phyloP scores from a whole-genome alignment of 2,797 vertebrate genomes.

The Darevskia mixta region DNA sequence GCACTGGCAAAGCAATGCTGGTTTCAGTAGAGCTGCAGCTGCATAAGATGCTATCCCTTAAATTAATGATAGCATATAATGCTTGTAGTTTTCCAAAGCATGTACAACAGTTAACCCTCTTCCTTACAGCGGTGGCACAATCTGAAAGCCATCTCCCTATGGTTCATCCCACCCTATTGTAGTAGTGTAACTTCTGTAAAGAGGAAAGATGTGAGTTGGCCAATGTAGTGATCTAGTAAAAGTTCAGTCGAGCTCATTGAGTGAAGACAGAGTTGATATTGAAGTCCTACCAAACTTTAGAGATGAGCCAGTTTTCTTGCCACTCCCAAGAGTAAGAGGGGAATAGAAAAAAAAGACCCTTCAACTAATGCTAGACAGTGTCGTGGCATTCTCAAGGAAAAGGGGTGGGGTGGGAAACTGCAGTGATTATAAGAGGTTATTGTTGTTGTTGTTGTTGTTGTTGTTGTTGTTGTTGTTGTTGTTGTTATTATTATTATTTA shows the following conservation, averaged over 20 bases:
- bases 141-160: background rate
- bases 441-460: too few relatives aligned
- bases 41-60: background rate
- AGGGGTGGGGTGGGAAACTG: background rate
- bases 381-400: slow-evolving; percentile 31
- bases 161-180: background rate
- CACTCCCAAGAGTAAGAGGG: slow-evolving; percentile 20
- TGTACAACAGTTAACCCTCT: slow-evolving; percentile 21
- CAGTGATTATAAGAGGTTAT: slow-evolving; percentile 8
- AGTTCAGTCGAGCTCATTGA: too few relatives aligned
- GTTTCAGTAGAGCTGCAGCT: background rate
- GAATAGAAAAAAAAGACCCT: slow-evolving; percentile 2
- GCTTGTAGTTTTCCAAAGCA: background rate
- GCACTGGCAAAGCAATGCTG: background rate
- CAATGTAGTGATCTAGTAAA: background rate
- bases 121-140: background rate
- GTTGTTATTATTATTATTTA: too few relatives aligned
- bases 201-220: too few relatives aligned
- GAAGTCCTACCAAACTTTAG: too few relatives aligned
- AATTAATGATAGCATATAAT: background rate
- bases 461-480: slow-evolving; percentile 10
- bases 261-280: too few relatives aligned
- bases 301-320: slow-evolving; percentile 4
- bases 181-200: background rate
- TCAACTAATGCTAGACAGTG: slow-evolving; percentile 28